Conservation (phyloP, 1,140 invertebrate genomes). For the Phenacoccus solenopsis region DNA sequence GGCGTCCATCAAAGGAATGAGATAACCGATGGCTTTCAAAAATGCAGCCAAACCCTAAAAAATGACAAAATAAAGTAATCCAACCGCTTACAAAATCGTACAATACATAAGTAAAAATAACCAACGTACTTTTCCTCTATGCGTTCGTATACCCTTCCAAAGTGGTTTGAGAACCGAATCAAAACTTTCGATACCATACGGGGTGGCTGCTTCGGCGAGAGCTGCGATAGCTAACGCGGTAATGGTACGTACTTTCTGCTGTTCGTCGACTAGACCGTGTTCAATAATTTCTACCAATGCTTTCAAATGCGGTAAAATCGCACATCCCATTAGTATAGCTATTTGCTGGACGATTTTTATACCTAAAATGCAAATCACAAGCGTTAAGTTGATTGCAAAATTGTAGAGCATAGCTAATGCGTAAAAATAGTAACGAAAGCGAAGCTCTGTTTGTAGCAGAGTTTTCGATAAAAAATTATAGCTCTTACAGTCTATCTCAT, state of each 20-base stretch:
- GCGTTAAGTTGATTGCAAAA: neutral
- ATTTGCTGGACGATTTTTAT: constrained; percentile 99
- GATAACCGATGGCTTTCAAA: constrained; percentile 96
- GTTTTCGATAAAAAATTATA: too few relatives aligned
- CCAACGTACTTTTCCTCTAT: constrained; percentile 69
- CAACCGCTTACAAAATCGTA: neutral
- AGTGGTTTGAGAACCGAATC: constrained; percentile 97
- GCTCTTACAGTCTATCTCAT: too few relatives aligned
- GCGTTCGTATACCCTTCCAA: constrained; percentile 98
- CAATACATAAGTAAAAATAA: neutral
- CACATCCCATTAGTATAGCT: constrained; percentile 98
- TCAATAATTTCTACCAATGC: constrained; percentile 99
- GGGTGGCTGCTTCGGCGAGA: constrained; percentile 93
- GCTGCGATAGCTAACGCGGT: constrained; percentile 97
- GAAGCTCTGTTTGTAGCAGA: too few relatives aligned
- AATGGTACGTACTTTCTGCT: constrained; percentile 89
- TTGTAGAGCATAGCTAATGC: neutral
- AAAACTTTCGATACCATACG: constrained; percentile 99
- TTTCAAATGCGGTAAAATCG: constrained; percentile 95
- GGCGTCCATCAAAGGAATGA: constrained; percentile 99
- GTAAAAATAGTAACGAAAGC: neutral
- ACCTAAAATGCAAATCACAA: constrained; percentile 35
- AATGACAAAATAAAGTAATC: neutral
- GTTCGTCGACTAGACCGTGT: constrained; percentile 80
- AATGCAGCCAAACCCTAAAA: constrained; percentile 85